phyloP scores from a whole-genome alignment of 2,797 vertebrate species.

The Mus minutoides region DNA sequence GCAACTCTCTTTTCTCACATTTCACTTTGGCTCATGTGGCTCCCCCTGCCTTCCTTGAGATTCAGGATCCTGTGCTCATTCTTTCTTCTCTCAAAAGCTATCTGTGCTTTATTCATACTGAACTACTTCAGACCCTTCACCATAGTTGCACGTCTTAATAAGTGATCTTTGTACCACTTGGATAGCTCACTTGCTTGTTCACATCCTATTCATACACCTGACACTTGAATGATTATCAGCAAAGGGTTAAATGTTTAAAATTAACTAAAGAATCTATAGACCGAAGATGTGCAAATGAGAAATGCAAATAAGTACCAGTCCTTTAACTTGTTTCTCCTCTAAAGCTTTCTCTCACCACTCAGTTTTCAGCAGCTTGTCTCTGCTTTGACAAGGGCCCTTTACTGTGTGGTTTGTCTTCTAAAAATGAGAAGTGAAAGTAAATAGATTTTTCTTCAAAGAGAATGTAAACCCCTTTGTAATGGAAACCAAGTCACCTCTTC shows the following conservation, averaged over 20 bases:
- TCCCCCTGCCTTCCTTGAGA: neutral
- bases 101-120: neutral
- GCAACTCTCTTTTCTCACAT: neutral
- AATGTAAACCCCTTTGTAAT: constrained; percentile 14
- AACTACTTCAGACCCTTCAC: neutral
- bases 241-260: neutral
- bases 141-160: neutral
- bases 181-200: neutral
- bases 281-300: neutral
- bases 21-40: neutral
- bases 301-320: neutral
- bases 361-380: neutral
- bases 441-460: constrained; percentile 44
- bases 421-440: constrained; percentile 2
- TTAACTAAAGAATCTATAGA: neutral
- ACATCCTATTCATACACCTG: neutral
- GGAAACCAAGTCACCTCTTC: neutral
- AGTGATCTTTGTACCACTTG: too few relatives aligned
- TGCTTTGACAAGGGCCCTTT: neutral
- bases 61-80: too few relatives aligned
- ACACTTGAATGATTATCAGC: neutral
- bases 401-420: neutral
- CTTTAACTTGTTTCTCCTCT: neutral
- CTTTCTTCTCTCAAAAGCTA: neutral
- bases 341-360: neutral